phyloP scores from a whole-genome alignment of 2,888 invertebrate genomes.

The Synanthedon vespiformis region DNA sequence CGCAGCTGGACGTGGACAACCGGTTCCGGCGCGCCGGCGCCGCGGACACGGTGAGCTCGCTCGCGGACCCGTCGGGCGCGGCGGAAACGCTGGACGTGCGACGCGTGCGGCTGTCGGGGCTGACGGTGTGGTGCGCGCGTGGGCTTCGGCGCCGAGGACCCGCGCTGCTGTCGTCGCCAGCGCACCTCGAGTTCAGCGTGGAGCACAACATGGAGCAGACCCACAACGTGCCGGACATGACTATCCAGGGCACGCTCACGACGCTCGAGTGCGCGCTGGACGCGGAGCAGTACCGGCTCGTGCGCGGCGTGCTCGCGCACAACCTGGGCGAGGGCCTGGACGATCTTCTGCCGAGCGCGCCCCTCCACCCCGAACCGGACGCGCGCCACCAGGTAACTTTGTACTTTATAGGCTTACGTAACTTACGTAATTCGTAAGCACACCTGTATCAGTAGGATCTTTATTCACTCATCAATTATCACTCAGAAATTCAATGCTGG shows the following conservation, averaged over 20 bases:
- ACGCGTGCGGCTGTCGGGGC: slow-evolving; percentile 77
- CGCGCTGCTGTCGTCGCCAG: slow-evolving; percentile 84
- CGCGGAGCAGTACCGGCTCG: slow-evolving; percentile 86
- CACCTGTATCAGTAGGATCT: no score
- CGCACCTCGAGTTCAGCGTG: slow-evolving; percentile 82
- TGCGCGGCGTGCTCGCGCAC: slow-evolving; percentile 87
- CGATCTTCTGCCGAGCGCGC: slow-evolving; percentile 18
- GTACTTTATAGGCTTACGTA: no score
- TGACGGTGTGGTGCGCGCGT: slow-evolving; percentile 75
- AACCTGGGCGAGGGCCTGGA: slow-evolving; percentile 86
- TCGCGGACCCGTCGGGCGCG: slow-evolving; percentile 40
- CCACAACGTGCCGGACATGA: slow-evolving; percentile 81
- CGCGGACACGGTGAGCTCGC: slow-evolving; percentile 59
- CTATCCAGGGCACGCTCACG: slow-evolving; percentile 85
- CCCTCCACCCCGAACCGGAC: slow-evolving; percentile 5
- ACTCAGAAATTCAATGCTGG: no score
- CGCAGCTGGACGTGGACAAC: slow-evolving; percentile 82
- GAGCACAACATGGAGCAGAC: slow-evolving; percentile 83
- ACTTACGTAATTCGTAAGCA: no score
- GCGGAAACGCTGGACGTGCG: slow-evolving; percentile 80
- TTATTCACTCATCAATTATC: no score
- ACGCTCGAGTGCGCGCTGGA: slow-evolving; percentile 87
- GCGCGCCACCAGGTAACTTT: background rate
- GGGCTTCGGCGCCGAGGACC: slow-evolving; percentile 66
- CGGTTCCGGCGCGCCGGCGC: slow-evolving; percentile 76